These are phyloP conservation scores for Neotoxoptera formosana DNA, from an alignment of 1,140 invertebrate species.

Conservation along the genomic window DNA sequence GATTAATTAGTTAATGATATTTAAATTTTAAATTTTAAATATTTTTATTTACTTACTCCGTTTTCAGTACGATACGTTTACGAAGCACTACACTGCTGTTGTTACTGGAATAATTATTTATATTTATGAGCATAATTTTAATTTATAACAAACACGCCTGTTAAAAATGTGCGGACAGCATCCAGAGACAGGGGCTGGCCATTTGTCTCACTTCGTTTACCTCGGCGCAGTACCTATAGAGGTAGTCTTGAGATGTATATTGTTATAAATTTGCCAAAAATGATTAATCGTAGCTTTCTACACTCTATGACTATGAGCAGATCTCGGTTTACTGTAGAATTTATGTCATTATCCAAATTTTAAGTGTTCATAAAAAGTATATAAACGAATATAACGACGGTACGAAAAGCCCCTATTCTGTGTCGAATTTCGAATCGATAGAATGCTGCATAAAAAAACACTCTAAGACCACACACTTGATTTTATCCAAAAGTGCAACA, in stretches of 20 bases:
- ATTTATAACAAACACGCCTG: not conserved
- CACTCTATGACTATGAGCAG: not conserved
- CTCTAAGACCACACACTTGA: not conserved
- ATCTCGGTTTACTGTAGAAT: not conserved
- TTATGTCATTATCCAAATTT: not conserved
- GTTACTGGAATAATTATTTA: not conserved
- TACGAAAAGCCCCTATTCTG: not conserved
- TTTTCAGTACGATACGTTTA: not conserved
- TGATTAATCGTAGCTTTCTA: not conserved
- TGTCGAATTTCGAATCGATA: constrained; percentile 1
- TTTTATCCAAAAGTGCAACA: not conserved
- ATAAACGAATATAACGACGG: not conserved
- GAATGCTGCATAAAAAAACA: not conserved
- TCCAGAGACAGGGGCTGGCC: not conserved
- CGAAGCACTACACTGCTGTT: not conserved
- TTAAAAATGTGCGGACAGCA: not conserved
- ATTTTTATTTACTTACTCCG: not conserved
- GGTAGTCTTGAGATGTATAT: not conserved
- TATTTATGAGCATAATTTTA: not conserved
- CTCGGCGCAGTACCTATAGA: not conserved
- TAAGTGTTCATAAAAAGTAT: not conserved
- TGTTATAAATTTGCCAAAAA: not conserved
- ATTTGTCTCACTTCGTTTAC: not conserved
- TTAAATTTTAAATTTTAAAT: not conserved
- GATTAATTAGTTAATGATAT: not conserved